A percentile compares a stretch with the other conserved stretches of the same genome.
Conservation (phyloP, 2,888 invertebrate genomes). For the Saturnia pavonia region DNA sequence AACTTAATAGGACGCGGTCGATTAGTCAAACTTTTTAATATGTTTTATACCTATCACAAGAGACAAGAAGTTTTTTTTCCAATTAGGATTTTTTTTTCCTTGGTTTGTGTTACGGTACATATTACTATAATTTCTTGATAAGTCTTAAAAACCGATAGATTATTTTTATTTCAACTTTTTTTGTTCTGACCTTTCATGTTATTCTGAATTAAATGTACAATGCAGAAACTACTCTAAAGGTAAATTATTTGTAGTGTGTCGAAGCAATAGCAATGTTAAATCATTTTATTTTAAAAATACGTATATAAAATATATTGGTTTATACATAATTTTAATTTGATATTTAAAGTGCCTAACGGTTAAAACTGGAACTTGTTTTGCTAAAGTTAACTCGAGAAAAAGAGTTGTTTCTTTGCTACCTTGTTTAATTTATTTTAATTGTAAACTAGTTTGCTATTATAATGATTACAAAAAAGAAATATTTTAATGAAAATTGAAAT, state of each 20-base stretch:
- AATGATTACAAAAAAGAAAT: not conserved
- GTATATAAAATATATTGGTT: not conserved
- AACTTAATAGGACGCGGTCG: not conserved
- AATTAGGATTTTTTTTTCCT: not conserved
- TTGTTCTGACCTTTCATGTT: not conserved
- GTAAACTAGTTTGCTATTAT: not conserved
- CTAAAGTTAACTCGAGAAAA: not conserved
- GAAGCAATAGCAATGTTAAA: not conserved
- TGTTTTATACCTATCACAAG: not conserved
- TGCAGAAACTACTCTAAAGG: not conserved
- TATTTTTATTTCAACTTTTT: not conserved
- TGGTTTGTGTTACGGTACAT: not conserved
- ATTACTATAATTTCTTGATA: not conserved
- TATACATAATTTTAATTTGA: not conserved
- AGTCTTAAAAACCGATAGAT: not conserved
- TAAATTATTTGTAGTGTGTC: not conserved
- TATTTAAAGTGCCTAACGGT: not conserved
- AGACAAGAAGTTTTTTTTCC: not conserved
- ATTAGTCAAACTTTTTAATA: not conserved
- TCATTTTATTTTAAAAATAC: not conserved
- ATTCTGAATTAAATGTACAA: not conserved
- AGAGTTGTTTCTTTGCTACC: not conserved
- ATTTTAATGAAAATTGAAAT: not conserved
- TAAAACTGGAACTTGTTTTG: not conserved
- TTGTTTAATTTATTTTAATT: not conserved